These are phyloP conservation scores for Pemphredon lugubris DNA, from an alignment of 2,888 invertebrate species.

Conservation along the genomic window DNA sequence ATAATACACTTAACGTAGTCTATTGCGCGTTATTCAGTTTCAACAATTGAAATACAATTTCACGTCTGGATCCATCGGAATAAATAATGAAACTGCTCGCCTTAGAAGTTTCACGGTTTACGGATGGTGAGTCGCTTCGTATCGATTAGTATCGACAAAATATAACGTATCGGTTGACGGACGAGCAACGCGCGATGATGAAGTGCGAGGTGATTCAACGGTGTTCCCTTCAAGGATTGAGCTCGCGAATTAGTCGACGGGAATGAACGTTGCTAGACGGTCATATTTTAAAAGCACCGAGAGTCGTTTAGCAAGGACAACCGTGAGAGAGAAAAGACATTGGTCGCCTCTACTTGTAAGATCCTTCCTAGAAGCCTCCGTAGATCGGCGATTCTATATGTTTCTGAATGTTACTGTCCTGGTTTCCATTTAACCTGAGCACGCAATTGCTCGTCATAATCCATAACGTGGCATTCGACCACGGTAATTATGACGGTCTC, in stretches of 20 bases:
- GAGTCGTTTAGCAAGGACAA: conserved; percentile 40
- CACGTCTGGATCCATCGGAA: too few relatives aligned
- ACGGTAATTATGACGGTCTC: conserved; percentile 4
- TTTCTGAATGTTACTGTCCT: conserved; percentile 29
- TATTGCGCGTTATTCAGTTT: too few relatives aligned
- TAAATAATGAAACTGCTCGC: too few relatives aligned
- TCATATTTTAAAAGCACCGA: conserved; percentile 25
- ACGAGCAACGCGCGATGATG: conserved; percentile 46
- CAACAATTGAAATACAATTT: not conserved
- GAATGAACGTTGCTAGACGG: conserved; percentile 29
- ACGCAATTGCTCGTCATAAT: conserved; percentile 26
- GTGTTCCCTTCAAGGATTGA: conserved; percentile 36
- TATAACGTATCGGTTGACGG: conserved; percentile 13
- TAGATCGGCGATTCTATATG: conserved; percentile 30
- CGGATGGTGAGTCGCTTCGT: too few relatives aligned
- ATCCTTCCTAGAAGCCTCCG: conserved; percentile 42
- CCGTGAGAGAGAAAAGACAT: conserved; percentile 25
- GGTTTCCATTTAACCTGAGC: conserved; percentile 24
- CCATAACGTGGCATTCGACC: conserved; percentile 1
- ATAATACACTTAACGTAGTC: too few relatives aligned
- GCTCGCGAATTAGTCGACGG: conserved; percentile 27
- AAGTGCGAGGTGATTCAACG: conserved; percentile 51
- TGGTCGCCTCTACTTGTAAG: conserved; percentile 15
- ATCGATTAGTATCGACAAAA: conserved; percentile 6
- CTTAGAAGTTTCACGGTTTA: not conserved